These are phyloP conservation scores for Melanaphis sacchari DNA, from an alignment of 1,140 invertebrate genomes.

Conservation along the genomic window DNA sequence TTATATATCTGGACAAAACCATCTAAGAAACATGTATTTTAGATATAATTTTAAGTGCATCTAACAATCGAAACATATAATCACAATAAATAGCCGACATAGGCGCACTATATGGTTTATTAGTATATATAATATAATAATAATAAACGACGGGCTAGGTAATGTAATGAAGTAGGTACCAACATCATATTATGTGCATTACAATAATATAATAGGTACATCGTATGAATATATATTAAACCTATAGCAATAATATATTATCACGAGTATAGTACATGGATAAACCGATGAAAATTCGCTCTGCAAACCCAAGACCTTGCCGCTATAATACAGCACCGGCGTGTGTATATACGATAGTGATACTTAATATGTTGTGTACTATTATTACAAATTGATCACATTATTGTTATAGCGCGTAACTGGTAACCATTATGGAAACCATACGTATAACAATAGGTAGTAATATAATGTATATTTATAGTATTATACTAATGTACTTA, in stretches of 20 bases:
- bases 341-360: neutral
- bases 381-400: neutral
- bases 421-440: neutral
- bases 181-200: neutral
- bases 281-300: neutral
- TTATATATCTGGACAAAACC: neutral
- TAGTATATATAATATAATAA: too few relatives aligned
- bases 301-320: neutral
- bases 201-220: neutral
- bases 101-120: too few relatives aligned
- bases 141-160: too few relatives aligned
- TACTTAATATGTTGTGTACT: neutral
- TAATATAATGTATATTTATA: neutral
- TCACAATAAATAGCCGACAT: neutral
- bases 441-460: neutral
- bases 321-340: neutral
- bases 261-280: neutral
- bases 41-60: neutral
- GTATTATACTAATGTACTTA: too few relatives aligned
- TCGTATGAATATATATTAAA: neutral
- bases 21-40: neutral
- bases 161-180: neutral
- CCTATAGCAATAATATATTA: neutral
- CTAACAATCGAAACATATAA: neutral
- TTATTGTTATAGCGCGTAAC: neutral